These are phyloP conservation scores for Cololabis saira DNA, from an alignment of 2,113 vertebrate species.

Conservation along the genomic window DNA sequence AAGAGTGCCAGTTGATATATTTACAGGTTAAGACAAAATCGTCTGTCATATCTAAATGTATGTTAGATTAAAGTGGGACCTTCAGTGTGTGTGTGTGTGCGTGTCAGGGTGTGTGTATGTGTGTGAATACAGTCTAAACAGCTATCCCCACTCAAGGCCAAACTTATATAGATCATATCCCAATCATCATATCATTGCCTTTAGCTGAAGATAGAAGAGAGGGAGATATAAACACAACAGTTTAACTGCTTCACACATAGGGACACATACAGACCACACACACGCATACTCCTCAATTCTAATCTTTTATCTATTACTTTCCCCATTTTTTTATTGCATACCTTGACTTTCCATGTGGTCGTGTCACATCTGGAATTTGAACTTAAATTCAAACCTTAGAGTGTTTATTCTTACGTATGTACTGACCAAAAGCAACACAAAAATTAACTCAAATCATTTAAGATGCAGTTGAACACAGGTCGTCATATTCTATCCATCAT, in stretches of 20 bases:
- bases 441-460: no score
- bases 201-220: conserved; percentile 40
- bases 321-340: conserved; percentile 1
- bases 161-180: conserved; percentile 70
- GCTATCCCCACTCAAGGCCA: conserved; percentile 66
- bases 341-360: conserved; percentile 22
- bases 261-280: no score
- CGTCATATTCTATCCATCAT: no score
- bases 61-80: conserved; percentile 51
- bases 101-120: conserved; percentile 4
- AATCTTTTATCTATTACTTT: conserved; percentile 13
- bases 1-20: conserved; percentile 45
- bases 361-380: conserved; percentile 10
- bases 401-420: no score
- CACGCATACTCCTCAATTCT: background rate
- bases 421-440: no score
- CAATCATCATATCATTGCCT: conserved; percentile 69
- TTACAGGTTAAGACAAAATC: conserved; percentile 65
- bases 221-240: conserved; percentile 38
- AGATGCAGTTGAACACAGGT: no score
- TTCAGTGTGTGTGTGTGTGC: conserved; percentile 3
- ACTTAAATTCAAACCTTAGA: background rate
- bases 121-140: conserved; percentile 13
- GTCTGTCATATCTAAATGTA: conserved; percentile 52
- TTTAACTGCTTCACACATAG: conserved; percentile 7